A percentile compares a stretch with the other conserved stretches of the same genome.
These are phyloP conservation scores for Capitella teleta DNA, from an alignment of 1,140 invertebrate genomes.

Conservation along the genomic window DNA sequence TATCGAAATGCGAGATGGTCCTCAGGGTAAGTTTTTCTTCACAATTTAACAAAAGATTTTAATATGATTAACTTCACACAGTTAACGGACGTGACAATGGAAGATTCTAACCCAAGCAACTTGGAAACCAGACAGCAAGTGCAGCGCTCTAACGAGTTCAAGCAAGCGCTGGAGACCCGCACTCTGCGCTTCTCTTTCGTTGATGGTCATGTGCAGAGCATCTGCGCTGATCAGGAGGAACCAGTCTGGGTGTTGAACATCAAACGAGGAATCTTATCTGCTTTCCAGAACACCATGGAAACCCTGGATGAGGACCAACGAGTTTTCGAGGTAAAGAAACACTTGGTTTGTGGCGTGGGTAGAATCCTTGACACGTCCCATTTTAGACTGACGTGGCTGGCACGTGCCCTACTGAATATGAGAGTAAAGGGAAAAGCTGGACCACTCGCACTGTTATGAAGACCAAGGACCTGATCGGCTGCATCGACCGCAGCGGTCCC, in stretches of 20 bases:
- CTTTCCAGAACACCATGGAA: slow-evolving; percentile 68
- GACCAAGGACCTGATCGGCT: slow-evolving; percentile 61
- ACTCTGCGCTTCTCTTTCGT: slow-evolving; percentile 51
- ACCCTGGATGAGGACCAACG: neutral
- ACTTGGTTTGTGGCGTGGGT: too few relatives aligned
- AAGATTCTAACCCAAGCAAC: slow-evolving; percentile 41
- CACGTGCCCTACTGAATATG: slow-evolving; percentile 67
- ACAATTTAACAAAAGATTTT: too few relatives aligned
- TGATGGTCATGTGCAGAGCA: slow-evolving; percentile 43
- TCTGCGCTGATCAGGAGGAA: slow-evolving; percentile 49
- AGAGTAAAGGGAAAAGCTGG: slow-evolving; percentile 56
- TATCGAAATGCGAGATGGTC: slow-evolving; percentile 52
- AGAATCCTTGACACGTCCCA: too few relatives aligned
- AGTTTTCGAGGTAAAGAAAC: too few relatives aligned
- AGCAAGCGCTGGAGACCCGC: slow-evolving; percentile 20
- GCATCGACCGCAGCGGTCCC: slow-evolving; percentile 58
- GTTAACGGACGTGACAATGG: slow-evolving; percentile 25
- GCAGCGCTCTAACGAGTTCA: slow-evolving; percentile 20
- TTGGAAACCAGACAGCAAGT: slow-evolving; percentile 38
- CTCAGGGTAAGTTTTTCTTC: slow-evolving; percentile 49
- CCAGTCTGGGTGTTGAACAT: slow-evolving; percentile 72
- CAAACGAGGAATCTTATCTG: slow-evolving; percentile 72
- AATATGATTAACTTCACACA: too few relatives aligned
- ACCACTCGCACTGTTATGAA: slow-evolving; percentile 72
- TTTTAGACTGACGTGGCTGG: slow-evolving; percentile 77